Evolutionary conservation across 2,797 vertebrate species (phyloP).

Genomic region (Chelon labrosus): DNA sequence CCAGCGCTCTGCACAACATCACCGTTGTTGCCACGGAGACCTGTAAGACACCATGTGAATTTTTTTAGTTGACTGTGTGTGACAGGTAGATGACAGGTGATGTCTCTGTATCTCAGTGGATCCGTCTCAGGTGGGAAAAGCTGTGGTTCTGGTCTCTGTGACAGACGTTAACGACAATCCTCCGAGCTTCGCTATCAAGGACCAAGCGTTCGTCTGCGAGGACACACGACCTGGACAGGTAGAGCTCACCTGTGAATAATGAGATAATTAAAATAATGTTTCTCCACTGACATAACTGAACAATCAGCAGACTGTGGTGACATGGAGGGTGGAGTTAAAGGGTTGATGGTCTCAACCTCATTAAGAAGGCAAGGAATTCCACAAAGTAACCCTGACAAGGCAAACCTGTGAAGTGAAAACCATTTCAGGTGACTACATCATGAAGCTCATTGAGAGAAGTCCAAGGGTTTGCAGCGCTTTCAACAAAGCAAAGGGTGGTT

Average conservation of each 20-base stretch:
- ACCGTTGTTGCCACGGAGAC: constrained; percentile 49
- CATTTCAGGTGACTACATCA: too few relatives aligned
- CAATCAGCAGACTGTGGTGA: too few relatives aligned
- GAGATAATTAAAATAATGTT: too few relatives aligned
- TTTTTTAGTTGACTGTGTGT: neutral
- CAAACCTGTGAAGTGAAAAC: too few relatives aligned
- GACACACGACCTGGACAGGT: constrained; percentile 75
- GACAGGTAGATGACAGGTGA: neutral
- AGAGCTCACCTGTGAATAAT: neutral
- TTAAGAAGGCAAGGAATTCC: too few relatives aligned
- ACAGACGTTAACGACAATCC: constrained; percentile 94
- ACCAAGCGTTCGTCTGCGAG: constrained; percentile 91
- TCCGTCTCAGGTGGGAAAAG: constrained; percentile 89
- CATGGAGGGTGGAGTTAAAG: too few relatives aligned
- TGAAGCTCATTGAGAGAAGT: too few relatives aligned
- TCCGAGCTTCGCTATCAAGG: constrained; percentile 89
- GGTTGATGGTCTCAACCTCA: too few relatives aligned
- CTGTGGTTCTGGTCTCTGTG: constrained; percentile 89
- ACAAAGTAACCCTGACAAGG: too few relatives aligned
- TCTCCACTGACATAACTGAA: too few relatives aligned
- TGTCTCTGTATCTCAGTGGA: constrained; percentile 83
- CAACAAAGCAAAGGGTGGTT: too few relatives aligned
- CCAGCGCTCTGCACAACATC: constrained; percentile 43
- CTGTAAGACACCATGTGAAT: constrained; percentile 14
- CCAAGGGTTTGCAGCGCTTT: too few relatives aligned